These are phyloP conservation scores for Tenrec ecaudatus DNA, from an alignment of 2,113 vertebrate genomes.

Conservation along the genomic window DNA sequence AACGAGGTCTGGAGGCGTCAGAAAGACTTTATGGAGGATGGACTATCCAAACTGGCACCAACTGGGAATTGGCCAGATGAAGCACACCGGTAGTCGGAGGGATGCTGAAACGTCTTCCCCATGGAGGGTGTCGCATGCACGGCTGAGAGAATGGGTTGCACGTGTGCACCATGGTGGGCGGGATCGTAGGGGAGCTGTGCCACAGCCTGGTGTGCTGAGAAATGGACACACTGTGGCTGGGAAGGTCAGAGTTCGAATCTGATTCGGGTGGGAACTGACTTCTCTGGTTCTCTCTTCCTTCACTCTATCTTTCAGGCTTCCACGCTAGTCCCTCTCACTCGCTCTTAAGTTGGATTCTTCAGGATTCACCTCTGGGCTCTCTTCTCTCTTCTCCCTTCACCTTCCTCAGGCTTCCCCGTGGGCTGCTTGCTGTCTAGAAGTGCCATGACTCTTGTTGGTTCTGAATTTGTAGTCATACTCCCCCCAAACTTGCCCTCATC, in stretches of 20 bases:
- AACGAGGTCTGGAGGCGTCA: background rate
- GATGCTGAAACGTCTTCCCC: background rate
- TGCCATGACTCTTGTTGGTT: background rate
- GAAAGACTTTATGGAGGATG: background rate
- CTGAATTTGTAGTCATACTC: background rate
- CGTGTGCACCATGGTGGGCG: background rate
- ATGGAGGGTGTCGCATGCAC: background rate
- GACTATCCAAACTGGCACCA: background rate
- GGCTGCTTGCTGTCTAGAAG: background rate
- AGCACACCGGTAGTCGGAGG: background rate
- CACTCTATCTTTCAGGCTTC: background rate
- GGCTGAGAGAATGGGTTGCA: background rate
- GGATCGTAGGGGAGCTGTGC: background rate
- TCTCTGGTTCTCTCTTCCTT: background rate
- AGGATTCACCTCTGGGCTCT: background rate
- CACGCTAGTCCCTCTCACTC: background rate
- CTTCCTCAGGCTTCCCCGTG: background rate
- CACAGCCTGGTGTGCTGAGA: background rate
- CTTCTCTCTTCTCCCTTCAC: background rate
- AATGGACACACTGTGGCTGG: no score
- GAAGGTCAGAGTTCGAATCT: no score
- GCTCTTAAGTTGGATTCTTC: background rate
- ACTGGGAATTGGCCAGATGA: slow-evolving; percentile 10
- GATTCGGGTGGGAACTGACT: background rate
- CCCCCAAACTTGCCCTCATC: rapidly evolving